Evolutionary conservation across 2,888 invertebrate species (phyloP), one percentile per base, ranked within the genome.

Genomic region (Calliopum simillimum): DNA sequence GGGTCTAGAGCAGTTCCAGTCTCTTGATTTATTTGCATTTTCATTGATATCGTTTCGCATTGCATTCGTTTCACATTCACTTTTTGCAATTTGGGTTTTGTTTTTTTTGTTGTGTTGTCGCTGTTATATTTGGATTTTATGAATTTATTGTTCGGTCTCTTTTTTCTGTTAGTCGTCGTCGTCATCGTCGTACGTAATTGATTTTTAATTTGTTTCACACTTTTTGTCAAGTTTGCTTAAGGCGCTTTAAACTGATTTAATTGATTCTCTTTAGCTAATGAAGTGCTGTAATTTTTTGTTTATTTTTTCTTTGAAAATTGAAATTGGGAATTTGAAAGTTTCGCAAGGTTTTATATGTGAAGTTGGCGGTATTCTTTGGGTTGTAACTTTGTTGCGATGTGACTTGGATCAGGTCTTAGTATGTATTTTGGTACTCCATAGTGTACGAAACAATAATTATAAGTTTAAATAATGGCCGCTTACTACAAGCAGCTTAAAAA

Each of bases 131-230:
- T 33, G 33, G 8, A 33, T 33, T 33, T 33, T 33, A 33, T 33
- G 33, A 33, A 33, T 33, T 33, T 33, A 33, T 33, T 1, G 0
- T 33, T 33, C 33, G 33, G 33, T 8, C 33, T 6, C 33, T 33
- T 33, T 33, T 33, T 33, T 8, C n/a, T n/a, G n/a, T n/a, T n/a
- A n/a, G n/a, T 8, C 33, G 2, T n/a, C 25, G 3, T 23, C 51
- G 43, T 51, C 33, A 6, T 53, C 14, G 33, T 33, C 64, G 64
- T n/a, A 23, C 56, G 43, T 56, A 66, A 56, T 44, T 55, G 65
- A 55, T 66, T 66, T 53, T 55, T 66, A 55, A 66, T 66, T 55
- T 66, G 55, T n/a, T 66, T 23, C 53, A 44, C 65, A 55, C 56
- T 14, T 23, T 23, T 56, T 33, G 49, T 23, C 16, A 8, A n/a